Percentiles rank a stretch among this genome's conserved stretches.
phyloP scores from a whole-genome alignment of 2,113 vertebrate species.

The Tachycineta bicolor region DNA sequence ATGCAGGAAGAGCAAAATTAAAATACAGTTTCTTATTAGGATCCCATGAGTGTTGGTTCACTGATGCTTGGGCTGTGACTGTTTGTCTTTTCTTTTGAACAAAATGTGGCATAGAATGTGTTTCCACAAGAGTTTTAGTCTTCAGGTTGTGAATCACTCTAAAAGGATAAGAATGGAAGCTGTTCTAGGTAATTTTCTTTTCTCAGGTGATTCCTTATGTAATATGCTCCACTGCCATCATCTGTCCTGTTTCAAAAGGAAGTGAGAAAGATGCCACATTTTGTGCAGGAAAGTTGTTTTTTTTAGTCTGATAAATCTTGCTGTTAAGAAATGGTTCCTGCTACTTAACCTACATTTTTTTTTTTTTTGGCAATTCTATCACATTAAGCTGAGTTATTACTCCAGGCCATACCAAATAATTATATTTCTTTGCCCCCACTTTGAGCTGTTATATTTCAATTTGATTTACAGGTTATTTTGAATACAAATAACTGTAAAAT shows the following conservation, averaged over 20 bases:
- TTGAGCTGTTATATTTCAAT: slow-evolving; percentile 24
- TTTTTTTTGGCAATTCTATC: not conserved
- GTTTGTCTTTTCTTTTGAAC: not conserved
- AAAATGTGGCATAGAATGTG: not conserved
- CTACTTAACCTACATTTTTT: slow-evolving; percentile 26
- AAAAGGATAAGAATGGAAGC: not conserved
- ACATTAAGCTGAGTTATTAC: not conserved
- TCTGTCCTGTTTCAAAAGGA: not conserved
- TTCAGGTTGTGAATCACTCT: not conserved
- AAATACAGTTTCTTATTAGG: not conserved
- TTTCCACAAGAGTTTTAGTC: not conserved
- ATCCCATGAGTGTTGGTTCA: accelerated
- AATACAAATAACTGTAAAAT: slow-evolving; percentile 51
- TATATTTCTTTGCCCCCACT: slow-evolving; percentile 1
- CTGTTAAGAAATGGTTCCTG: not conserved
- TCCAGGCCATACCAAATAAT: slow-evolving; percentile 11
- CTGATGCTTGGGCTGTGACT: not conserved
- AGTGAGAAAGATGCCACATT: not conserved
- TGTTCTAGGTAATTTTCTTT: not conserved
- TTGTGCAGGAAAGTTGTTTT: not conserved
- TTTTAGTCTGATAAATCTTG: not conserved
- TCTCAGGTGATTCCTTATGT: not conserved
- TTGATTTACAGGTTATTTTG: slow-evolving; percentile 45
- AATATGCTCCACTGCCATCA: not conserved
- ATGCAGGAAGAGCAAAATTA: not conserved